A percentile compares a stretch with the other conserved stretches of the same genome.
Conservation (phyloP, 2,888 invertebrate species). For the Encarsia formosa region DNA sequence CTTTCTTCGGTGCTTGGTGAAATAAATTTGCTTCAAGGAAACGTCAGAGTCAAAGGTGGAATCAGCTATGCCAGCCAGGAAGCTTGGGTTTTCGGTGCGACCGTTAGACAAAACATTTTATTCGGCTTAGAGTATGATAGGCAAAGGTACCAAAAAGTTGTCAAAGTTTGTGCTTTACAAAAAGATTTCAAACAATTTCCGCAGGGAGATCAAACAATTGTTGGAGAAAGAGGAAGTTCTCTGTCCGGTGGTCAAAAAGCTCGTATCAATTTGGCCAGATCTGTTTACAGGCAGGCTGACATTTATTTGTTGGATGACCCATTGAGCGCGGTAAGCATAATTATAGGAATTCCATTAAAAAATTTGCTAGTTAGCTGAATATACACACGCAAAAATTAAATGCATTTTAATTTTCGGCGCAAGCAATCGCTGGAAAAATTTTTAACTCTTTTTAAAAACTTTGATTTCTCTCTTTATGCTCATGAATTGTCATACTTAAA, state of each 20-base stretch:
- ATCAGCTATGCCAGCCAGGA: constrained; percentile 78
- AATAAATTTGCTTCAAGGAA: constrained; percentile 60
- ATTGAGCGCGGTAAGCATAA: constrained; percentile 62
- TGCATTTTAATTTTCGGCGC: no score
- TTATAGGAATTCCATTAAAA: no score
- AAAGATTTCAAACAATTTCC: constrained; percentile 61
- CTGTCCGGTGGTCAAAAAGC: constrained; percentile 73
- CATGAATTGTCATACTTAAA: no score
- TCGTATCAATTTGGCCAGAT: constrained; percentile 70
- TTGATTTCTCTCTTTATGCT: no score
- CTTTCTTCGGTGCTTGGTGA: constrained; percentile 71
- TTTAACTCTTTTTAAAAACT: no score
- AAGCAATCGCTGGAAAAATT: no score
- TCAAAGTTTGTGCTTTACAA: constrained; percentile 50
- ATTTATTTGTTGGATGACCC: constrained; percentile 80
- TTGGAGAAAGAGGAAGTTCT: constrained; percentile 70
- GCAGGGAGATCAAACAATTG: constrained; percentile 65
- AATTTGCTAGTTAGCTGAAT: no score
- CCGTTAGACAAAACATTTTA: constrained; percentile 79
- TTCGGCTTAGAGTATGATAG: constrained; percentile 69
- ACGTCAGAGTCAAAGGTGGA: constrained; percentile 61
- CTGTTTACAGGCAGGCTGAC: constrained; percentile 74
- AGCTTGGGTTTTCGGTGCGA: constrained; percentile 79
- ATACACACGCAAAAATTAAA: no score
- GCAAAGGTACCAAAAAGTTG: constrained; percentile 55